Evolutionary conservation across 2,113 vertebrate species (phyloP).

Genomic region (Anoura caudifer): DNA sequence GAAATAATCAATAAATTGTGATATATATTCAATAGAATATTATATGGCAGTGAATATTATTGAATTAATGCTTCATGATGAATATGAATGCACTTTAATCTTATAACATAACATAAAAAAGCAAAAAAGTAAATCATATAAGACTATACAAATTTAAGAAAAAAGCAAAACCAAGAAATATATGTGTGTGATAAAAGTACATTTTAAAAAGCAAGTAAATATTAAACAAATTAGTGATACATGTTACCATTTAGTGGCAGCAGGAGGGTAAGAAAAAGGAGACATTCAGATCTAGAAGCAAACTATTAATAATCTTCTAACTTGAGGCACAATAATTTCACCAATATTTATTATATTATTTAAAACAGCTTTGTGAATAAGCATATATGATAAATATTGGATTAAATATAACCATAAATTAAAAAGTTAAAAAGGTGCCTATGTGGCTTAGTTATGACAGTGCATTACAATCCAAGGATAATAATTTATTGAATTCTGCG

Average conservation of each 20-base stretch:
- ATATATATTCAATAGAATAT: neutral
- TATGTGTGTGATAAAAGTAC: neutral
- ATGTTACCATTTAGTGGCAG: neutral
- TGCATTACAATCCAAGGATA: neutral
- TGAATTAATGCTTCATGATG: neutral
- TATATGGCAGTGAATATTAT: neutral
- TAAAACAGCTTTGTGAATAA: neutral
- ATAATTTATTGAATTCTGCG: neutral
- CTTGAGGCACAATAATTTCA: neutral
- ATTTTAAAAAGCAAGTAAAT: neutral
- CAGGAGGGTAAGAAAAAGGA: neutral
- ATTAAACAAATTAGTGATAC: neutral
- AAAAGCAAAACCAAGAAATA: neutral
- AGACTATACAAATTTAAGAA: no score
- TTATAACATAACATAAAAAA: neutral
- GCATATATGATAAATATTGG: neutral
- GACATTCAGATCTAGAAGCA: neutral
- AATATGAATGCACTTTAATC: neutral
- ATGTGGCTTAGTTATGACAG: neutral
- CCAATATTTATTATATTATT: neutral
- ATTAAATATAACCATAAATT: neutral
- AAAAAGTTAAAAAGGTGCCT: neutral
- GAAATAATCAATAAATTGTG: neutral
- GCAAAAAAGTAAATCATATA: neutral
- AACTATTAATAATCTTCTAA: neutral